A percentile compares a stretch with the other conserved stretches of the same genome.
phyloP scores from a whole-genome alignment of 2,888 invertebrate species.

The Ligdia adustata region DNA sequence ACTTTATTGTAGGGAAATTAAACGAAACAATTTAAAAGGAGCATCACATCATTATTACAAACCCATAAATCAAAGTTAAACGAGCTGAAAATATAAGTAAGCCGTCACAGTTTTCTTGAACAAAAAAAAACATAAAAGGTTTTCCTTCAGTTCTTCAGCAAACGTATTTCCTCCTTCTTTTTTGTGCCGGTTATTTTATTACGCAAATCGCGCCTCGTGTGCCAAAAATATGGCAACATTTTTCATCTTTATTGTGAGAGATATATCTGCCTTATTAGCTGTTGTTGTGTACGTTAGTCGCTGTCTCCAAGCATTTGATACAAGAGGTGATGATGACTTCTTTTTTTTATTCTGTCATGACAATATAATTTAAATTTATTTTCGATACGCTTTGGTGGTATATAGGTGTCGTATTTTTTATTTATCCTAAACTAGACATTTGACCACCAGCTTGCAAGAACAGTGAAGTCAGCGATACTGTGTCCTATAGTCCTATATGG shows the following conservation, averaged over 20 bases:
- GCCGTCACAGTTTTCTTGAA: not conserved
- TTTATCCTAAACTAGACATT: too few species aligned
- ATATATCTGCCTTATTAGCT: conserved; percentile 9
- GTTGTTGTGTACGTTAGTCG: conserved; percentile 3
- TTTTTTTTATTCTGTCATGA: too few species aligned
- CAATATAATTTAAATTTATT: too few species aligned
- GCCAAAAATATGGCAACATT: conserved; percentile 14
- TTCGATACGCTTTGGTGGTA: too few species aligned
- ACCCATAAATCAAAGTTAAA: not conserved
- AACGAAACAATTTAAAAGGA: too few species aligned
- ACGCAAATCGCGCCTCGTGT: conserved; percentile 17
- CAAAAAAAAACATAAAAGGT: conserved; percentile 9
- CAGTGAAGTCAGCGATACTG: too few species aligned
- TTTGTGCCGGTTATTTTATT: conserved; percentile 14
- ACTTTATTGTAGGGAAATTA: too few species aligned
- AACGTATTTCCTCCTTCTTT: conserved; percentile 14
- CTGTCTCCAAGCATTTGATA: not conserved
- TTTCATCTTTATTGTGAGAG: conserved; percentile 15
- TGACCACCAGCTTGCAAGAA: too few species aligned
- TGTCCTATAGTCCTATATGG: too few species aligned
- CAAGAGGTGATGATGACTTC: not conserved
- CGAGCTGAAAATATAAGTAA: conserved; percentile 1
- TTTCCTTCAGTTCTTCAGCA: conserved; percentile 8
- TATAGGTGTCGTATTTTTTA: too few species aligned
- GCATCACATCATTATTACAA: too few species aligned